phyloP scores from a whole-genome alignment of 2,888 invertebrate genomes.

The Erpobdella octoculata region DNA sequence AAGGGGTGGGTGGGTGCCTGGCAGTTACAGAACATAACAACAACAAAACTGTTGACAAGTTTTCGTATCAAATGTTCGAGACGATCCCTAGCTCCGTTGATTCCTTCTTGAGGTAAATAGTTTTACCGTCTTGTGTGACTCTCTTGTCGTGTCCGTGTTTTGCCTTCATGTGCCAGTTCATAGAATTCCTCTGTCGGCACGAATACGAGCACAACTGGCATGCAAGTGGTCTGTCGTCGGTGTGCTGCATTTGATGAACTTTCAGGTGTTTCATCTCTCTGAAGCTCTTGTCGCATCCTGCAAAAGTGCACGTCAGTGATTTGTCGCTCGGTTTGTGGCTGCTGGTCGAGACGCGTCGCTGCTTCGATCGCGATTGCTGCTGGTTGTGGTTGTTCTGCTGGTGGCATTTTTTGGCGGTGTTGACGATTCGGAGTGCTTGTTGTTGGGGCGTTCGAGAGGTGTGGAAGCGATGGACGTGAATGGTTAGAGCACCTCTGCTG shows the following conservation, averaged over 20 bases:
- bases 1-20: too few relatives aligned
- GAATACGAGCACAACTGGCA: slow-evolving; percentile 38
- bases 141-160: slow-evolving; percentile 37
- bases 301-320: slow-evolving; percentile 34
- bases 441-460: slow-evolving; percentile 10
- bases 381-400: slow-evolving; percentile 14
- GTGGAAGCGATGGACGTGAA: slow-evolving; percentile 33
- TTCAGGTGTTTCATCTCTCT: slow-evolving; percentile 38
- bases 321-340: slow-evolving; percentile 5
- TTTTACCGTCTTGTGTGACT: slow-evolving; percentile 36
- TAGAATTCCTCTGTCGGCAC: slow-evolving; percentile 39
- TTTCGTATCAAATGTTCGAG: too few relatives aligned
- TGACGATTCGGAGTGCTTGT: slow-evolving; percentile 22
- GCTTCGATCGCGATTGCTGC: slow-evolving; percentile 19
- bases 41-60: too few relatives aligned
- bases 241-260: slow-evolving; percentile 39
- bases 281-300: slow-evolving; percentile 37
- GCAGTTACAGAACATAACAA: too few relatives aligned
- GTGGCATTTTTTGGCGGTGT: slow-evolving; percentile 22
- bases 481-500: slow-evolving; percentile 31
- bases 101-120: slow-evolving; percentile 31
- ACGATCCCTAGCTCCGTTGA: too few relatives aligned
- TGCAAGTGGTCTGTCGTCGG: slow-evolving; percentile 37
- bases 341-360: slow-evolving; percentile 18
- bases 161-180: slow-evolving; percentile 42